A percentile compares a stretch with the other conserved stretches of the same genome.
phyloP scores from a whole-genome alignment of 2,113 vertebrate genomes.

The Penelope pileata region DNA sequence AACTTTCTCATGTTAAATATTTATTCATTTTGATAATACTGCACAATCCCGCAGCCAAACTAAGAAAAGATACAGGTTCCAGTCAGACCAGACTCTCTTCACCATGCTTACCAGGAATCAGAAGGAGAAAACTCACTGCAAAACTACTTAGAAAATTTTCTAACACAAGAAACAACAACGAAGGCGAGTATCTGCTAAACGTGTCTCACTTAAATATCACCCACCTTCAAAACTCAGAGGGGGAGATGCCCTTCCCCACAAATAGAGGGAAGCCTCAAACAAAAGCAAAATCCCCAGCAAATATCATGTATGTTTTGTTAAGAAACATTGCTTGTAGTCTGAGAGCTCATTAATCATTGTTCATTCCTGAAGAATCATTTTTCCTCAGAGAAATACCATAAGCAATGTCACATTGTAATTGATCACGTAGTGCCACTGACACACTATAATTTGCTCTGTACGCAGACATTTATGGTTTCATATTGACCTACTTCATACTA shows the following conservation, averaged over 20 bases:
- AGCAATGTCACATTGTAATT: background rate
- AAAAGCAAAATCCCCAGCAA: background rate
- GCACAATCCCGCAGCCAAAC: background rate
- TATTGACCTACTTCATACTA: background rate
- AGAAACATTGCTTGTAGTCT: background rate
- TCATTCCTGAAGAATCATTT: background rate
- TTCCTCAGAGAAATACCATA: background rate
- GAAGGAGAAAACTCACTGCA: background rate
- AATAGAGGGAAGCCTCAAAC: background rate
- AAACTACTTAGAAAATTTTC: background rate
- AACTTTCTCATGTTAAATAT: background rate
- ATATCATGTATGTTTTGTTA: background rate
- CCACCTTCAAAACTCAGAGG: background rate
- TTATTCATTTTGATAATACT: background rate
- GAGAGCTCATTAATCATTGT: background rate
- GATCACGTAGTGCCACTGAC: background rate
- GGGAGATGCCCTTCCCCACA: background rate
- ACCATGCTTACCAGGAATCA: background rate
- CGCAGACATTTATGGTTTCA: background rate
- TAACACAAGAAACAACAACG: background rate
- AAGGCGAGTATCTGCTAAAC: background rate
- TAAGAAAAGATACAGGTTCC: background rate
- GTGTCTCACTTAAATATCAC: background rate
- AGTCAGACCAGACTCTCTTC: background rate
- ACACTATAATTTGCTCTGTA: conserved; percentile 19